Conservation (phyloP, 2,888 invertebrate genomes). For the Frankliniella fusca region DNA sequence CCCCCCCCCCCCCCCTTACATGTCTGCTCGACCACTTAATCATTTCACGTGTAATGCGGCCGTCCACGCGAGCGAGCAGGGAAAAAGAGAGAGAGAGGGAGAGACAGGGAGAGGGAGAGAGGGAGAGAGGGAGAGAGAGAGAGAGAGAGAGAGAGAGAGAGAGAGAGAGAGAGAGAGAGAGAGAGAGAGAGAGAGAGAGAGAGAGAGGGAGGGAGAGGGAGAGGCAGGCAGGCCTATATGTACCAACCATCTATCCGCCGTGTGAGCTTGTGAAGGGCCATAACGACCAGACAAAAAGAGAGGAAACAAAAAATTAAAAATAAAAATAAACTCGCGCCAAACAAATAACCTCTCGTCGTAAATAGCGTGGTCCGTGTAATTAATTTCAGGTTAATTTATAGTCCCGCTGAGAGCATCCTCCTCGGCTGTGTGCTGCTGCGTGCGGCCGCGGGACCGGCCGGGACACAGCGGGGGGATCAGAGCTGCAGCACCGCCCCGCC, state of each 20-base stretch:
- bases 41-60: background rate
- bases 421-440: background rate
- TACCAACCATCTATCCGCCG: background rate
- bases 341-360: slow-evolving; percentile 4
- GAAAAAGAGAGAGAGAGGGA: too few species aligned
- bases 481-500: background rate
- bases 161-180: too few species aligned
- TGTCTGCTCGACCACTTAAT: slow-evolving; percentile 1
- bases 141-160: too few species aligned
- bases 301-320: background rate
- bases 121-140: too few species aligned
- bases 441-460: background rate
- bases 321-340: background rate
- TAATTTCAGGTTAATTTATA: slow-evolving; percentile 23
- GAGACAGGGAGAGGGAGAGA: too few species aligned
- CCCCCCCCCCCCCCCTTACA: background rate
- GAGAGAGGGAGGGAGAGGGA: background rate
- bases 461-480: background rate
- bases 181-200: too few species aligned
- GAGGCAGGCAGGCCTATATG: background rate
- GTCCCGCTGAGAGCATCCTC: background rate
- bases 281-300: background rate
- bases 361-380: slow-evolving; percentile 8
- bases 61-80: background rate
- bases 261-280: background rate